A percentile compares a stretch with the other conserved stretches of the same genome.
These are phyloP conservation scores for Drosophila insularis DNA, from an alignment of 1,140 invertebrate species.

Conservation along the genomic window DNA sequence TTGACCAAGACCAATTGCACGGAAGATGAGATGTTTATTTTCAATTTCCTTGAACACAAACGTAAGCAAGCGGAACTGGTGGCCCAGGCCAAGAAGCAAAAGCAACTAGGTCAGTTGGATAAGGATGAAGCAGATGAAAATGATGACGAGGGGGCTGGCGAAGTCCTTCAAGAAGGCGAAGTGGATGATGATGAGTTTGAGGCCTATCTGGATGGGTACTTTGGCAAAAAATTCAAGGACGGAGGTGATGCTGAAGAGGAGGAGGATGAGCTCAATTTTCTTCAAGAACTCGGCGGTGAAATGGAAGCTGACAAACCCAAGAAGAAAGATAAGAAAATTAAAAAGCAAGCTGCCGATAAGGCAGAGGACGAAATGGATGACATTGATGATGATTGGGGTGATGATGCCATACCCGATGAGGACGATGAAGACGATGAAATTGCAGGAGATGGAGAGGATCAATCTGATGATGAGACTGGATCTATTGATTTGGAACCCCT, in stretches of 20 bases:
- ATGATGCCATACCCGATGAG: conserved; percentile 74
- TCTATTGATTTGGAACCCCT: conserved; percentile 67
- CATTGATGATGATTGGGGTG: conserved; percentile 74
- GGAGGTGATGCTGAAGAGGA: conserved; percentile 81
- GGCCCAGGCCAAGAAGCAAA: conserved; percentile 54
- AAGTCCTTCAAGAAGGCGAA: conserved; percentile 87
- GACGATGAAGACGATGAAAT: conserved; percentile 75
- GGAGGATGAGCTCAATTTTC: conserved; percentile 77
- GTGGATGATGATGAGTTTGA: conserved; percentile 94
- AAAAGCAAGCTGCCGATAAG: conserved; percentile 47
- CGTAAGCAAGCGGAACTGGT: conserved; percentile 65
- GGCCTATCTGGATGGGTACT: conserved; percentile 88
- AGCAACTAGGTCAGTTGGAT: conserved; percentile 27
- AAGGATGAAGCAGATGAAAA: conserved; percentile 62
- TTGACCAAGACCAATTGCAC: conserved; percentile 71
- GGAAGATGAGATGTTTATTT: conserved; percentile 81
- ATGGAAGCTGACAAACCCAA: conserved; percentile 54
- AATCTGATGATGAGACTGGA: conserved; percentile 73
- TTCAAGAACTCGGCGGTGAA: conserved; percentile 70
- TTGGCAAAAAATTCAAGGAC: conserved; percentile 81
- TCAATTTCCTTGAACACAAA: conserved; percentile 81
- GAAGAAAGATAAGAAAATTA: conserved; percentile 81
- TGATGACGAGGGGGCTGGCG: conserved; percentile 57
- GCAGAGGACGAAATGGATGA: conserved; percentile 77
- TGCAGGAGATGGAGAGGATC: conserved; percentile 59